Base-by-base conservation (phyloP, 2,797 vertebrate species). In the Oophaga sylvatica region DNA sequence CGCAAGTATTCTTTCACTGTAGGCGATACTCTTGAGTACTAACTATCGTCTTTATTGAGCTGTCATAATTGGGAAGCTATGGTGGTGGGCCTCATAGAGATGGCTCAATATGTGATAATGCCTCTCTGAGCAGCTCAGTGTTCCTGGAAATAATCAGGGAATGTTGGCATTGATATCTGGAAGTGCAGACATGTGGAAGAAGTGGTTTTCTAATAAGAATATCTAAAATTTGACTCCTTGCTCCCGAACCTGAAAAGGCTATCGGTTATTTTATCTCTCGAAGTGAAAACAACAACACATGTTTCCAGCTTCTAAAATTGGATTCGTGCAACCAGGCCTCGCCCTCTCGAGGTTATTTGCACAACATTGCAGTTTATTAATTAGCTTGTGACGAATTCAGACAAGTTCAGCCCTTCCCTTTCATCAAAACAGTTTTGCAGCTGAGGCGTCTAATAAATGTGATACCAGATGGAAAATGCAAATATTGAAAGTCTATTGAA, bases 371-470 rank as follows among this genome's bases (percentile, higher is more conserved):
- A 86, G 48, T 84, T 81, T 88, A 76, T 80, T 90, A 77, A 87
- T 87, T 83, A 62, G 17, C 31, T 11, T 26, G 48, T 70, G 70
- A 63, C 89, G 71, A 53, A 68, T 82, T 67, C 87, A 71, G 48
- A 84, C 89, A 86, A 41, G 87, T 45, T 53, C 60, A 68, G 68
- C 71, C 84, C 77, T 88, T 79, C 87, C 62, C 75, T 88, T 16
- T 31, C 31, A 71, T 86, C 68, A 26, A 59, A 68, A 19, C 71
- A 60, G 67, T 53, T 78, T 70, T 78, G 9, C 16, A 77, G 20
- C 71, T 75, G 63, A 82, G 45, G 17, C 31, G 67, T 45, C 71
- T 56, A 5, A 12, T 77, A 56, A 76, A 76, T 53, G 45, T 41
- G 45, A 76, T 53, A 26, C 12, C 75, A 53, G 45, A 77, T 56